Percentiles rank a stretch among this genome's conserved stretches.
These are phyloP conservation scores for Promerops cafer DNA, from an alignment of 2,113 vertebrate genomes.

Conservation along the genomic window DNA sequence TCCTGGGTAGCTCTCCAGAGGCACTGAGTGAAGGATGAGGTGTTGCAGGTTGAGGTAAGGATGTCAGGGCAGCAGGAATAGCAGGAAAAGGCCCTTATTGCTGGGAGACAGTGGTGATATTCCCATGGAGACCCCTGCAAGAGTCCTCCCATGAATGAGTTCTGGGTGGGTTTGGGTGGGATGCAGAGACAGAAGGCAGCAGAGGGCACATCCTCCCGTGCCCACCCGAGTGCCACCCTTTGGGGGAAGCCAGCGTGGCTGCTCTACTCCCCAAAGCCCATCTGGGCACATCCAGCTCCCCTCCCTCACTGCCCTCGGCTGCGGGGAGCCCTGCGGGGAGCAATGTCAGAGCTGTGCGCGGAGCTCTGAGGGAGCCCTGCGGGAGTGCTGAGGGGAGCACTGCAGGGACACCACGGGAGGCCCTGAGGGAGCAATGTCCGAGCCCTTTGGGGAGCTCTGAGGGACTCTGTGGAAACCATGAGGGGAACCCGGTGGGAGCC, in stretches of 20 bases:
- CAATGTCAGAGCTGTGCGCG: neutral
- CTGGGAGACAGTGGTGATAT: no score
- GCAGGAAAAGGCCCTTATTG: neutral
- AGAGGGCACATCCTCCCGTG: neutral
- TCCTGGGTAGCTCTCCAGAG: neutral
- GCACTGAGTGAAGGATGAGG: neutral
- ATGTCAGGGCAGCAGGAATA: accelerated
- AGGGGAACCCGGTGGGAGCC: neutral
- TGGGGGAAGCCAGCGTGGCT: neutral
- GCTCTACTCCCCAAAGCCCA: neutral
- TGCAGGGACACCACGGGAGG: no score
- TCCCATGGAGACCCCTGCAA: neutral
- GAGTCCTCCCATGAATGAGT: no score
- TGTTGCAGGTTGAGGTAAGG: neutral
- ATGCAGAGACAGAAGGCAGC: accelerated
- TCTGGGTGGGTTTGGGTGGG: neutral
- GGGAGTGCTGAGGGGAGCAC: neutral
- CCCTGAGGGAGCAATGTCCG: neutral
- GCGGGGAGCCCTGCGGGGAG: neutral
- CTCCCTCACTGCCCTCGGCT: neutral
- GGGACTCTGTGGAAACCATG: no score
- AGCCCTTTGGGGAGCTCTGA: neutral
- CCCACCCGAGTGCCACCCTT: neutral
- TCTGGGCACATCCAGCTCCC: no score
- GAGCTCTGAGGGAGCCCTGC: neutral